Evolutionary conservation across 1,140 invertebrate species (phyloP).

Genomic region (Tetragnatha versicolor): DNA sequence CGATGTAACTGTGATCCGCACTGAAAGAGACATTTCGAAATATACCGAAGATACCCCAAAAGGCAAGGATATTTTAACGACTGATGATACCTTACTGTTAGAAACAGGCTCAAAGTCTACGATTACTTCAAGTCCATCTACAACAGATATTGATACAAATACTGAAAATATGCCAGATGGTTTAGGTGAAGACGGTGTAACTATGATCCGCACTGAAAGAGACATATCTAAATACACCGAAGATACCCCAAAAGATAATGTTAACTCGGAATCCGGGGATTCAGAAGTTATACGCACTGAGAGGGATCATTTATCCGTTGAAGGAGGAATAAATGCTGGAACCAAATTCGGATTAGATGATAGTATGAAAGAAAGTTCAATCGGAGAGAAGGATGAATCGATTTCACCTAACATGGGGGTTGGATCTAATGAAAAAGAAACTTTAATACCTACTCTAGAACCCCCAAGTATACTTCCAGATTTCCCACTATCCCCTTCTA

Average conservation of each 20-base stretch:
- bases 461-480: no score
- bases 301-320: slow-evolving; percentile 7
- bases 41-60: background rate
- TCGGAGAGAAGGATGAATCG: background rate
- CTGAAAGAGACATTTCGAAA: slow-evolving; percentile 6
- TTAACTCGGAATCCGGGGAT: background rate
- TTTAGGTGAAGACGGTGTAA: background rate
- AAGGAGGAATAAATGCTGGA: background rate
- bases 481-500: no score
- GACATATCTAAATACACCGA: background rate
- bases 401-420: background rate
- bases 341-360: background rate
- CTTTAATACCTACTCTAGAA: background rate
- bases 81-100: no score
- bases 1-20: background rate
- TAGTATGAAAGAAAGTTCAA: background rate
- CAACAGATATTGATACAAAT: no score
- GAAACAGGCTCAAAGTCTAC: no score
- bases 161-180: no score
- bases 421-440: background rate
- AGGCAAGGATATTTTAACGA: no score
- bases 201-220: background rate
- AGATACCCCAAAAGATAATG: background rate
- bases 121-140: no score
- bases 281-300: slow-evolving; percentile 24